phyloP scores from a whole-genome alignment of 2,888 invertebrate species.

The Crossocerus cetratus region DNA sequence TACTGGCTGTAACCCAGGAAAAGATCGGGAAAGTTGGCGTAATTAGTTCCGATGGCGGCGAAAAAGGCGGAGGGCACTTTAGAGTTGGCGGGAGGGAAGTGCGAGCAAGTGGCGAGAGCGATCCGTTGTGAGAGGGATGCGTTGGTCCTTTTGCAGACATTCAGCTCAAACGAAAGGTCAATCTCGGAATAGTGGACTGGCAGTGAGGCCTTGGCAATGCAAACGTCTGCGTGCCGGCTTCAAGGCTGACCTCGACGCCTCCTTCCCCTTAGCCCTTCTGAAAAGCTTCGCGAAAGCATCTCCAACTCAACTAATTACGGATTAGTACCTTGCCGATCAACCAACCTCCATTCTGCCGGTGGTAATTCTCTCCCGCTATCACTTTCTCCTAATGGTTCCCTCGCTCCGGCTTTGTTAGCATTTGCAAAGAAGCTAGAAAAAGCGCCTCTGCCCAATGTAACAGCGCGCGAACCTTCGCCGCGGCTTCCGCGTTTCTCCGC shows the following conservation, averaged over 20 bases:
- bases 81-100: too few species aligned
- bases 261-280: constrained; percentile 31
- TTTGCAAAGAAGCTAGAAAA: background rate
- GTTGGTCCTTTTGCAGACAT: constrained; percentile 41
- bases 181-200: constrained; percentile 59
- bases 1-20: too few species aligned
- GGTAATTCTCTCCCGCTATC: background rate
- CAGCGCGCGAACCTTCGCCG: background rate
- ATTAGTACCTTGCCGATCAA: background rate
- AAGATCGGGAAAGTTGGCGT: too few species aligned
- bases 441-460: background rate
- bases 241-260: constrained; percentile 23
- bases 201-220: constrained; percentile 55
- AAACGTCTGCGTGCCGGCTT: constrained; percentile 43
- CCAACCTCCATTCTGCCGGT: too few species aligned
- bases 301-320: background rate
- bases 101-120: background rate
- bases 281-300: too few species aligned
- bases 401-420: background rate
- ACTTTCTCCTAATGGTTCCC: background rate
- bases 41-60: too few species aligned
- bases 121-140: constrained; percentile 23
- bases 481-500: constrained; percentile 4
- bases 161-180: constrained; percentile 46
- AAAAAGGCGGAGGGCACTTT: too few species aligned